Evolutionary conservation across 2,113 vertebrate species (phyloP).

Genomic region (Bubalus kerabau): DNA sequence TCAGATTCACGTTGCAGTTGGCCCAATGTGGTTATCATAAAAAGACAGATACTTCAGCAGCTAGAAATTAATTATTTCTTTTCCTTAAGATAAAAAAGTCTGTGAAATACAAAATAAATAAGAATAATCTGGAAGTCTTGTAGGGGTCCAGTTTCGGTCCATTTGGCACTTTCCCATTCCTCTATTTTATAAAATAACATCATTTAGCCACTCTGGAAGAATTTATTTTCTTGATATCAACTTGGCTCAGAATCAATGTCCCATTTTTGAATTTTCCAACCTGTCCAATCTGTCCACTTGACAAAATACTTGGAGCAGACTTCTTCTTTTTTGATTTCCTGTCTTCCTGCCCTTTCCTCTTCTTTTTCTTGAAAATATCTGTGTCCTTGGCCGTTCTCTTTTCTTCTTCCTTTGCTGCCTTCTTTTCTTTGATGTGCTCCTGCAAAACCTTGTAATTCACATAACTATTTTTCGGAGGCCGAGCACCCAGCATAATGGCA

Average conservation of each 20-base stretch:
- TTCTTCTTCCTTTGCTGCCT: too few species aligned
- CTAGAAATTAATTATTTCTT: not conserved
- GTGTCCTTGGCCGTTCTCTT: too few species aligned
- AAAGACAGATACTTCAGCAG: not conserved
- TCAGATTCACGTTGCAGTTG: not conserved
- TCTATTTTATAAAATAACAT: slow-evolving; percentile 4
- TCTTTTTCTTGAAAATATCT: too few species aligned
- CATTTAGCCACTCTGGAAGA: slow-evolving; percentile 81
- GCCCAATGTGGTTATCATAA: not conserved
- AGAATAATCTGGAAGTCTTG: not conserved
- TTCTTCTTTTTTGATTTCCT: slow-evolving; percentile 85
- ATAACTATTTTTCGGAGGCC: too few species aligned
- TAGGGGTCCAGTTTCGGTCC: fast-evolving
- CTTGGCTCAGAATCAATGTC: slow-evolving; percentile 87
- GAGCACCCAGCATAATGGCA: too few species aligned
- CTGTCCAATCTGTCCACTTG: slow-evolving; percentile 86
- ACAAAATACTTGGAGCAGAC: slow-evolving; percentile 76
- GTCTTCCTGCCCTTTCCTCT: too few species aligned
- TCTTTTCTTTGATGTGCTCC: too few species aligned
- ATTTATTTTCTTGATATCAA: slow-evolving; percentile 92
- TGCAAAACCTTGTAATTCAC: too few species aligned
- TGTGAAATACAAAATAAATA: not conserved
- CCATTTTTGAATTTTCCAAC: slow-evolving; percentile 94
- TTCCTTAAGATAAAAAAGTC: not conserved
- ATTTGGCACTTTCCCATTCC: not conserved